Evolutionary conservation across 2,797 vertebrate genomes (phyloP), one percentile per base, ranked within the genome.

Genomic region (Epinephelus awoara): DNA sequence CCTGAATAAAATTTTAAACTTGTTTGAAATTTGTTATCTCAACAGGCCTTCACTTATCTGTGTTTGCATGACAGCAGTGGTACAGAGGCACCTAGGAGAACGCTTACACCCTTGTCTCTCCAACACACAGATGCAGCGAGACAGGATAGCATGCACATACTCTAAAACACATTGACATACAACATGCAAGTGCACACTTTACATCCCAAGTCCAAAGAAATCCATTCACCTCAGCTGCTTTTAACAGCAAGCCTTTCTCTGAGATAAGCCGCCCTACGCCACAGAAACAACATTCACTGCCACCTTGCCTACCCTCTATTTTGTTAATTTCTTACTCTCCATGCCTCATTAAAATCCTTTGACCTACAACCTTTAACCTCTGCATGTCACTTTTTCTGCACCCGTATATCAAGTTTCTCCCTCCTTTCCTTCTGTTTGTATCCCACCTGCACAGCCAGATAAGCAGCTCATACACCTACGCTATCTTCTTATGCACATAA

Each of bases 401-500:
- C 7, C 61, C 29, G 64, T 79, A 29, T 21, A 75, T 66, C 19
- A 55, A n/a, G 42, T 59, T 54, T n/a, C 27, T 40, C 5, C 46
- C n/a, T 54, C 27, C 23, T 58, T 15, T 65, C 2, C 4, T 49
- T 50, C 44, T 44, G 56, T 67, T 73, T 75, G 14, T 58, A 44
- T 67, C 56, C 13, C 21, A 66, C 27, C 75, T 91, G 72, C 64
- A 58, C 58, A 25, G 61, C 4, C 55, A 67, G 80, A 87, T 80
- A 85, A 89, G 59, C 76, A 71, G 46, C 51, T 78, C 38, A 61
- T 44, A 50, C 29, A 71, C 40, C 65, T 8, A 14, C 1, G 0
- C 61, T 21, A 27, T 46, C 70, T 18, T 29, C 18, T 6, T 8
- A 61, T 18, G 12, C 64, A 80, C 51, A 65, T 23, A 68, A 49